phyloP scores from a whole-genome alignment of 2,888 invertebrate species.

The Ditylenchus weischeri region DNA sequence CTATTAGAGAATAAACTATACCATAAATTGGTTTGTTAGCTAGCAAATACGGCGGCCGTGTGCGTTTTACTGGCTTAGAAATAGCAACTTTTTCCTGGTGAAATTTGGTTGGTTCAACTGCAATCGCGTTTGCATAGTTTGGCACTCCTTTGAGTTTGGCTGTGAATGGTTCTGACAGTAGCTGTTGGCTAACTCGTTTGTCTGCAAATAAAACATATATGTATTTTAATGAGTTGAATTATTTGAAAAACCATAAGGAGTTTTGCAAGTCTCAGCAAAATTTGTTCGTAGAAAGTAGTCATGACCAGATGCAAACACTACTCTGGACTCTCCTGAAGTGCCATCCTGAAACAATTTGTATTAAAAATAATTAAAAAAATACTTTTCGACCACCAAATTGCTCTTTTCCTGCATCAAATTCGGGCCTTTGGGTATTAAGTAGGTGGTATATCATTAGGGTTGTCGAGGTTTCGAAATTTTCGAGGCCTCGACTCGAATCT shows the following conservation, averaged over 20 bases:
- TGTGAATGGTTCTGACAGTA: too few relatives aligned
- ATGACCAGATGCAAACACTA: slow-evolving; percentile 19
- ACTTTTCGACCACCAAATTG: too few relatives aligned
- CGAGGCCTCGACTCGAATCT: too few relatives aligned
- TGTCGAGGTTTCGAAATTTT: too few relatives aligned
- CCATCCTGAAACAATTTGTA: slow-evolving; percentile 11
- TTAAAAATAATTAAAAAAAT: too few relatives aligned
- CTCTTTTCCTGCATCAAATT: too few relatives aligned
- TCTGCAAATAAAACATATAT: neutral
- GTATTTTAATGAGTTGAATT: too few relatives aligned
- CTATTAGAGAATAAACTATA: neutral
- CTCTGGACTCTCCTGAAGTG: slow-evolving; percentile 4
- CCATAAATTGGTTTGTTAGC: slow-evolving; percentile 1
- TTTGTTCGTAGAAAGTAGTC: slow-evolving; percentile 20
- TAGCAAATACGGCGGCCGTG: neutral
- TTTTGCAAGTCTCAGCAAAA: slow-evolving; percentile 11
- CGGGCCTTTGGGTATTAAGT: too few relatives aligned
- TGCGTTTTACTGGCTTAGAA: too few relatives aligned
- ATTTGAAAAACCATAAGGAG: neutral
- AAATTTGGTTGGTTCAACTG: slow-evolving; percentile 5
- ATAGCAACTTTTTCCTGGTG: neutral
- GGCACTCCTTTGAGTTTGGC: neutral
- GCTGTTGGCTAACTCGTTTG: neutral
- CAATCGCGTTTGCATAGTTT: slow-evolving; percentile 1
- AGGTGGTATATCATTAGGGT: too few relatives aligned